Evolutionary conservation across 1,140 invertebrate genomes (phyloP).

Genomic region (Conus ventricosus): DNA sequence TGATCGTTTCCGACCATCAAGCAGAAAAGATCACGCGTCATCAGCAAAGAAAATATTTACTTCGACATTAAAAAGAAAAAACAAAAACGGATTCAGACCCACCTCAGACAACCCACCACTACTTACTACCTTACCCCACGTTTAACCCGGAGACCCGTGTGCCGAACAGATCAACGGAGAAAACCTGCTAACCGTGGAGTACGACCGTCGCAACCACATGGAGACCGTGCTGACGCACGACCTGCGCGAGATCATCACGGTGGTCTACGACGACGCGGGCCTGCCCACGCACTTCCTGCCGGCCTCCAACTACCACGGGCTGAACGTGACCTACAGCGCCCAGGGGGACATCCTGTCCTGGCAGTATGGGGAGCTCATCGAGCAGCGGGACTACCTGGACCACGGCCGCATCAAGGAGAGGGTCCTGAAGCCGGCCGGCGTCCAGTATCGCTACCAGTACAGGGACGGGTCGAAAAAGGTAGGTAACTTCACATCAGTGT

Average conservation of each 20-base stretch:
- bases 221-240: slow-evolving; percentile 92
- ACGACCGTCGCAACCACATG: slow-evolving; percentile 89
- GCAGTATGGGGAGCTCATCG: slow-evolving; percentile 90
- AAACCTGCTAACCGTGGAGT: slow-evolving; percentile 91
- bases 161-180: slow-evolving; percentile 81
- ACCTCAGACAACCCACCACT: background rate
- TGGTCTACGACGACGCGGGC: slow-evolving; percentile 90
- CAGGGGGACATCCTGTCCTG: slow-evolving; percentile 94
- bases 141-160: background rate
- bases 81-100: too few relatives aligned
- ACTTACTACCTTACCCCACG: background rate
- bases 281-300: slow-evolving; percentile 81
- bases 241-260: slow-evolving; percentile 86
- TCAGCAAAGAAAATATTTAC: too few relatives aligned
- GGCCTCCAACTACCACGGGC: slow-evolving; percentile 81
- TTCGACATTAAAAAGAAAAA: too few relatives aligned
- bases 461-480: slow-evolving; percentile 67
- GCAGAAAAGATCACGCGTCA: too few relatives aligned
- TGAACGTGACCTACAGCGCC: slow-evolving; percentile 85
- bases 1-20: too few relatives aligned
- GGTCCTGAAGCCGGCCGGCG: slow-evolving; percentile 83
- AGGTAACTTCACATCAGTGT: background rate
- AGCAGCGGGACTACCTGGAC: slow-evolving; percentile 90
- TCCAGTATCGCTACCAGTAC: slow-evolving; percentile 82
- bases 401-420: slow-evolving; percentile 90